Base-by-base conservation (phyloP, 2,113 vertebrate genomes). In the Engystomops pustulosus region DNA sequence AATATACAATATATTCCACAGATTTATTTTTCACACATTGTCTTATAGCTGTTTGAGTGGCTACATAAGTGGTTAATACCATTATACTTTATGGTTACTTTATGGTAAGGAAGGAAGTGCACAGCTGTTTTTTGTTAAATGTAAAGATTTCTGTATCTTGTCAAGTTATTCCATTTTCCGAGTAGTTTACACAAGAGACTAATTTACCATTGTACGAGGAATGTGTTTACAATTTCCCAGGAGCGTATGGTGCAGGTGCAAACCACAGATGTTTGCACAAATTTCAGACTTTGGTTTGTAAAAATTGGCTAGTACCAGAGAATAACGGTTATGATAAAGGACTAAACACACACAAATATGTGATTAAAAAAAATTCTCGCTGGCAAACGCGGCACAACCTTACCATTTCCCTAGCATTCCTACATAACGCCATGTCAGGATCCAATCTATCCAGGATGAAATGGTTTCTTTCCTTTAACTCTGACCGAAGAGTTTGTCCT, bases 341-440 rank as follows among this genome's bases (percentile, higher is more conserved):
- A 11, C 11, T 87, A 87, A 88, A 86, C 55, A 88, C 81, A 79
- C 53, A 85, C 58, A n/a, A 23, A 55, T 20, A 15, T 41, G 10
- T 41, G 38, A 41, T 6, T 80, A 41, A 34, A 69, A 60, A 51
- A 80, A 82, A 32, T 27, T 18, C 62, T 38, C 17, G 9, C 60
- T 86, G 84, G 85, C 84, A 80, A 86, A 72, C 62, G 38, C 17
- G 41, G 0, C 0, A 80, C 77, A 53, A 14, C 76, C 96, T 95
- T 95, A 98, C 98, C 97, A 96, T 92, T 88, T 99, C 97, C 91
- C 97, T 93, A 88, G 94, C 92, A 86, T 97, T 97, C 90, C 93
- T 95, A 91, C 98, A 99, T 44, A 99, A 87, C 32, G 97, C 95
- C 98, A 99, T 99, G 67, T 99, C 98, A 36, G 97, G 95, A 90